Evolutionary conservation across 2,888 invertebrate species (phyloP).

Genomic region (Eulithis testata): DNA sequence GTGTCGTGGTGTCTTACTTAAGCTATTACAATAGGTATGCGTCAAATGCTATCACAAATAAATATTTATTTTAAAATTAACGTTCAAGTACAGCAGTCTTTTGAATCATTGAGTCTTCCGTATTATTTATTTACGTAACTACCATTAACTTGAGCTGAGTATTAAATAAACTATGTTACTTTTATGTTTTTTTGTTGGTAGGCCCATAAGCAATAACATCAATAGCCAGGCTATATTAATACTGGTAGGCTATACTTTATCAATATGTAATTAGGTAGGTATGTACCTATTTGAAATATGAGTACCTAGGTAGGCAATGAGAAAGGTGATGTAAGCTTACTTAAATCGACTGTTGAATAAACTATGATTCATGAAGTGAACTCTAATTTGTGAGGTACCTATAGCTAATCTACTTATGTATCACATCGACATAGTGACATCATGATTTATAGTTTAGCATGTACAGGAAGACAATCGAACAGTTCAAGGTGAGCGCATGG

Average conservation of each 20-base stretch:
- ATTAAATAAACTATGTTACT: too few species aligned
- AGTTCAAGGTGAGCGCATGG: conserved; percentile 49
- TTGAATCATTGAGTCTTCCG: not conserved
- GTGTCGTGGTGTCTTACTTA: conserved; percentile 23
- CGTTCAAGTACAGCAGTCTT: not conserved
- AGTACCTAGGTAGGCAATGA: too few species aligned
- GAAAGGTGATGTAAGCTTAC: too few species aligned
- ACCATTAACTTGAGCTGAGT: conserved; percentile 3
- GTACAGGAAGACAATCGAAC: conserved; percentile 50
- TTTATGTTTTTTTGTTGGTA: too few species aligned
- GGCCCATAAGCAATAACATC: too few species aligned
- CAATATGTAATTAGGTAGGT: too few species aligned
- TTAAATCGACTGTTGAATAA: too few species aligned
- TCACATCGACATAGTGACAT: conserved; percentile 42
- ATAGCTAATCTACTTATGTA: conserved; percentile 2
- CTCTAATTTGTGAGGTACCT: too few species aligned
- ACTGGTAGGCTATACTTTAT: too few species aligned
- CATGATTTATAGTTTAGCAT: conserved; percentile 41
- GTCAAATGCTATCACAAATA: conserved; percentile 37
- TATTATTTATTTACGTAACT: not conserved
- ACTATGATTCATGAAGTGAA: too few species aligned
- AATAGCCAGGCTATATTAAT: too few species aligned
- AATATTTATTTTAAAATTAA: conserved; percentile 30
- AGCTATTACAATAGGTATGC: conserved; percentile 35
- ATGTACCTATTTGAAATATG: too few species aligned